These are phyloP conservation scores for Pseudomugil gertrudae DNA, from an alignment of 2,797 vertebrate species.

Conservation along the genomic window DNA sequence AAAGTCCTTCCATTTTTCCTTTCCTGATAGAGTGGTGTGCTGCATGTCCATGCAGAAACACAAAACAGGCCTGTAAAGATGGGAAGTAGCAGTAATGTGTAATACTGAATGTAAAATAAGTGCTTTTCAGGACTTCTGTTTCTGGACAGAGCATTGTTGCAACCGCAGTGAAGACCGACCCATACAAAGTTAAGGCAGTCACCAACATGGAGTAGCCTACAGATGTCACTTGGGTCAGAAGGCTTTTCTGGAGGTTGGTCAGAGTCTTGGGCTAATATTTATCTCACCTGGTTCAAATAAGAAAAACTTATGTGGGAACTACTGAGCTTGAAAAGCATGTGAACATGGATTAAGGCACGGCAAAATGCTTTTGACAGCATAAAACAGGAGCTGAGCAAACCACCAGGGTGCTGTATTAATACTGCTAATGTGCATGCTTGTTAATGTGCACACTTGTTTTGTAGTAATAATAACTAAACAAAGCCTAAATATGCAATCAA, in stretches of 20 bases:
- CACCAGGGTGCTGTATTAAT: rapidly evolving
- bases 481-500: too few species aligned
- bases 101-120: too few species aligned
- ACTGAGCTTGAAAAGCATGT: background rate
- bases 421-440: too few species aligned
- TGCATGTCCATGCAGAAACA: too few species aligned
- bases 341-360: constrained; percentile 8
- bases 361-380: constrained; percentile 29
- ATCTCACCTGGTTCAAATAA: constrained; percentile 13
- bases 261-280: constrained; percentile 22
- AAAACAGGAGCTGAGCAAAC: background rate
- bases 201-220: constrained; percentile 4
- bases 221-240: constrained; percentile 6
- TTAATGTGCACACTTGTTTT: too few species aligned
- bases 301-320: constrained; percentile 17
- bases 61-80: too few species aligned
- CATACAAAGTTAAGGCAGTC: background rate
- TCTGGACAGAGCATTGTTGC: background rate
- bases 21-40: too few species aligned
- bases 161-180: background rate
- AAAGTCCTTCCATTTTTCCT: too few species aligned
- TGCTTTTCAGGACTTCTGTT: background rate
- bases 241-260: constrained; percentile 23
- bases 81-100: too few species aligned
- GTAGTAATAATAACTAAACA: too few species aligned